phyloP scores from a whole-genome alignment of 2,888 invertebrate genomes.

The Scaptomyza polygonia region DNA sequence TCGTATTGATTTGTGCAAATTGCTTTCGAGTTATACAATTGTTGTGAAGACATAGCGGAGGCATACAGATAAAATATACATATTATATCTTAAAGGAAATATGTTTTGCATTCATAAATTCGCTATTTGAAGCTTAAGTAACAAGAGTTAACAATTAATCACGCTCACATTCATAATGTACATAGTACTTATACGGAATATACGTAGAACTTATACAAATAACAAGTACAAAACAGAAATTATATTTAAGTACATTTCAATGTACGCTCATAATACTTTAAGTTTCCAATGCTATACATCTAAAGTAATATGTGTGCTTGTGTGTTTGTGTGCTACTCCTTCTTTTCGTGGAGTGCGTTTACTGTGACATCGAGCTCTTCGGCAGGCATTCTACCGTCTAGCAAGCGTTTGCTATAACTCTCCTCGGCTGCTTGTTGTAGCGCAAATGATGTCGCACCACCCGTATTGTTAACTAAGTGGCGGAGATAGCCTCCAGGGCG shows the following conservation, averaged over 20 bases:
- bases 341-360: conserved; percentile 38
- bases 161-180: conserved; percentile 43
- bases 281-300: conserved; percentile 49
- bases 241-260: conserved; percentile 51
- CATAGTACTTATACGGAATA: conserved; percentile 35
- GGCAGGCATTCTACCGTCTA: conserved; percentile 41
- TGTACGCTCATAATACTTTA: conserved; percentile 66
- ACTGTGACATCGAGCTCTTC: conserved; percentile 50
- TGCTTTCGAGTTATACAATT: conserved; percentile 46
- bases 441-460: conserved; percentile 86
- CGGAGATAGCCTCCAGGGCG: conserved; percentile 87
- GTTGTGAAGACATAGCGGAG: conserved; percentile 60
- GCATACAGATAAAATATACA: conserved; percentile 20
- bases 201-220: conserved; percentile 34
- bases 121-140: conserved; percentile 33
- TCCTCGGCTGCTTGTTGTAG: conserved; percentile 87
- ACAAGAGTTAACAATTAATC: conserved; percentile 54
- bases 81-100: conserved; percentile 24
- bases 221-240: conserved; percentile 45
- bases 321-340: conserved; percentile 35
- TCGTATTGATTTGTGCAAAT: conserved; percentile 46
- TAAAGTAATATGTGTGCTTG: conserved; percentile 17
- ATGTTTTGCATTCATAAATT: conserved; percentile 32
- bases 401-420: conserved; percentile 70
- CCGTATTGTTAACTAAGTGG: conserved; percentile 89